Evolutionary conservation across 2,113 vertebrate species (phyloP), one percentile per base, ranked within the genome.

Genomic region (Aegotheles bennettii): DNA sequence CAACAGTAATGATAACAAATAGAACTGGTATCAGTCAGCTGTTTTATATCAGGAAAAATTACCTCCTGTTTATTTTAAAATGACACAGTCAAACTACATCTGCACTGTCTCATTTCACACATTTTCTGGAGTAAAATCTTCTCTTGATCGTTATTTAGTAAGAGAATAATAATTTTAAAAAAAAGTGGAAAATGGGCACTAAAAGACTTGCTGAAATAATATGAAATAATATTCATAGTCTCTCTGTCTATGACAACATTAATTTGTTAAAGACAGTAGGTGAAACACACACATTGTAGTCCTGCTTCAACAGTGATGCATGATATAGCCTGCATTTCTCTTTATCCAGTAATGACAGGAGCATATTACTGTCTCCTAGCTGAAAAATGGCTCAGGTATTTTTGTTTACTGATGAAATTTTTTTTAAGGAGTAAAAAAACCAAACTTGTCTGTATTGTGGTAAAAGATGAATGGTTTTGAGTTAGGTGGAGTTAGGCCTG

Each of bases 1-100:
- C 92, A 95, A 79, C 70, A 85, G 56, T 35, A 93, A 91, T 54
- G 84, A 96, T 71, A 96, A 42, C 73, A 96, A 94, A 93, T 69
- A 78, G 48, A 95, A 70, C 59, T 82, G 85, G 35, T 90, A 87
- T 26, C 64, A 56, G 63, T 71, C 92, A 97, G 94, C 89, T 96
- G 94, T 68, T 94, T 36, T 87, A 24, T 61, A 95, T 89, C 79
- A 94, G 87, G 48, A 93, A 83, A 91, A 94, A 94, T 24, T 75
- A 35, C 65, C 73, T 94, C 70, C 67, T 83, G 54, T 93, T 96
- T 96, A 68, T 87, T 96, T 87, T 84, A 61, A 84, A 94, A 84
- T 73, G 50, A 51, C 53, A 82, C 19, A 74, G 50, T 70, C 3
- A 11, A 79, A 48, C 57, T 14, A 69, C 51, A 85, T 80, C 74